Conservation (phyloP, 2,888 invertebrate genomes). For the Gortyna flavago region DNA sequence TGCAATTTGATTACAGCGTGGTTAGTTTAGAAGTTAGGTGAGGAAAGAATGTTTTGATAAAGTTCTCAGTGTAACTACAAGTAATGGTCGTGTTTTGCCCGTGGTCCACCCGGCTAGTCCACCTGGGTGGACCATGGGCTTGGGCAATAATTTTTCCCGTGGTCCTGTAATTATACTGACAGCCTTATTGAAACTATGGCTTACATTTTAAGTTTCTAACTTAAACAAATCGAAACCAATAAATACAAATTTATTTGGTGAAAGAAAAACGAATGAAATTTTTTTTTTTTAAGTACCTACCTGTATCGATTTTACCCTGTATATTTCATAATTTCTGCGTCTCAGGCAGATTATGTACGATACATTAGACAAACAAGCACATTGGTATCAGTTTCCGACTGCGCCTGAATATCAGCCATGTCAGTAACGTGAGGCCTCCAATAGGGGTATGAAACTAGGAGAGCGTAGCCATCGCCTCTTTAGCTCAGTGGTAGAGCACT, state of each 20-base stretch:
- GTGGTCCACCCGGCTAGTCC: too few species aligned
- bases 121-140: too few species aligned
- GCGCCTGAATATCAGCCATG: background rate
- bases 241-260: too few species aligned
- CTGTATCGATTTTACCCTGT: too few species aligned
- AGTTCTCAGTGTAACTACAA: too few species aligned
- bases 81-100: too few species aligned
- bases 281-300: too few species aligned
- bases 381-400: background rate
- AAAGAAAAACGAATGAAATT: too few species aligned
- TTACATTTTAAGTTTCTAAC: too few species aligned
- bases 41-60: background rate
- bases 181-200: too few species aligned
- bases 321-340: background rate
- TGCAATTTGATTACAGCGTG: constrained; percentile 24
- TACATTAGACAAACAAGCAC: background rate
- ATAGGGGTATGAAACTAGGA: constrained; percentile 4
- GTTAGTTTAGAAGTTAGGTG: background rate
- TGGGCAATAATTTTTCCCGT: too few species aligned
- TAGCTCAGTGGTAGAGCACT: constrained; percentile 56
- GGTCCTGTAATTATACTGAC: background rate
- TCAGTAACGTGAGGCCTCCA: background rate
- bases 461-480: constrained; percentile 8
- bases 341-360: background rate
- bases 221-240: too few species aligned